Conservation (phyloP, 2,888 invertebrate genomes). For the Eristalinus aeneus region DNA sequence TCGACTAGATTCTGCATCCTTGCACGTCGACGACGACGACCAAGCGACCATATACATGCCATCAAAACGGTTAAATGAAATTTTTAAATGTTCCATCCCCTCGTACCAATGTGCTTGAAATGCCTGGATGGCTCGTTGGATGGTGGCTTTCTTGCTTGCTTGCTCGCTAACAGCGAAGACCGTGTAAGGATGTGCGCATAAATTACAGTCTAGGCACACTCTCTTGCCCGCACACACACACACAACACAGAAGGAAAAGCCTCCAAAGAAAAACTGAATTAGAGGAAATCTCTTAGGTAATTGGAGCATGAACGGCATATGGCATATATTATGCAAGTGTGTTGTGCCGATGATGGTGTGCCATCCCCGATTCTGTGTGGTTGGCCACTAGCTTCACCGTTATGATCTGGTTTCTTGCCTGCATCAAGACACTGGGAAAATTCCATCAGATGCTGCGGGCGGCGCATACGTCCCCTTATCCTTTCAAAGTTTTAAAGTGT, state of each 20-base stretch:
- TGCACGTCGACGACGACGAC: background rate
- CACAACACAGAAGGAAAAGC: background rate
- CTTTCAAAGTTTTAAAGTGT: constrained; percentile 51
- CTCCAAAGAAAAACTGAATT: constrained; percentile 53
- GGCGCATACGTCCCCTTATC: constrained; percentile 36
- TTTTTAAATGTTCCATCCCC: constrained; percentile 18
- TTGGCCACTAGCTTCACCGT: background rate
- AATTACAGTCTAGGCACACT: constrained; percentile 47
- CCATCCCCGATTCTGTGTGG: background rate
- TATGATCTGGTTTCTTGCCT: constrained; percentile 24
- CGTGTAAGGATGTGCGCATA: constrained; percentile 46
- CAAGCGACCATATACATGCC: background rate
- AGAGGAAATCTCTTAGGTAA: constrained; percentile 63
- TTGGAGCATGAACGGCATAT: constrained; percentile 68
- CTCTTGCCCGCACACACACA: background rate
- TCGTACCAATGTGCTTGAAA: constrained; percentile 4
- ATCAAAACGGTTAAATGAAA: constrained; percentile 30
- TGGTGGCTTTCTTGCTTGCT: background rate
- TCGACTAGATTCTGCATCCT: background rate
- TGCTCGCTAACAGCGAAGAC: background rate
- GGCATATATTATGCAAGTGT: constrained; percentile 64
- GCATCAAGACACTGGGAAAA: constrained; percentile 21
- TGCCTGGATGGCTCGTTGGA: background rate
- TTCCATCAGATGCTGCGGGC: background rate
- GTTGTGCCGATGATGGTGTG: background rate